Percentiles rank a stretch among this genome's conserved stretches.
Conservation (phyloP, 2,113 vertebrate genomes). For the Paralichthys olivaceus region DNA sequence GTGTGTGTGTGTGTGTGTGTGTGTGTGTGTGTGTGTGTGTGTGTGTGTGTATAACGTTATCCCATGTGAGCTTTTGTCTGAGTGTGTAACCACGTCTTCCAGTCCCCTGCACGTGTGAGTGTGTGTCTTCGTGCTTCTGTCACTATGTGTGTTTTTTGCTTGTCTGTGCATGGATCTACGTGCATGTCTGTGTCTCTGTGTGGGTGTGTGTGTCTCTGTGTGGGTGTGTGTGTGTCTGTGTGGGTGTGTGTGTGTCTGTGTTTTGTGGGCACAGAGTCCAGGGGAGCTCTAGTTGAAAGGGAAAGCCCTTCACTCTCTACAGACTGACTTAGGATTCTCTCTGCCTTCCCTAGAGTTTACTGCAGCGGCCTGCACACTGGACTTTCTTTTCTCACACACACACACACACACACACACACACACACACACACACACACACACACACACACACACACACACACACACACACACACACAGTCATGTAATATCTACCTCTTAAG, state of each 20-base stretch:
- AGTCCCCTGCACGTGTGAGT: slow-evolving; percentile 37
- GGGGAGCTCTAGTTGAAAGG: slow-evolving; percentile 78
- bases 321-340: slow-evolving; percentile 76
- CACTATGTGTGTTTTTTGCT: slow-evolving; percentile 16
- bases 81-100: slow-evolving; percentile 34
- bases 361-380: slow-evolving; percentile 50
- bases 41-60: slow-evolving; percentile 27
- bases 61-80: slow-evolving; percentile 29
- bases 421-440: too few species aligned
- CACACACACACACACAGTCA: slow-evolving; percentile 31
- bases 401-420: slow-evolving; percentile 5
- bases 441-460: slow-evolving; percentile 33
- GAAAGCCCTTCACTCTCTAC: slow-evolving; percentile 63
- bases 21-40: slow-evolving; percentile 4
- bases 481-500: slow-evolving; percentile 57
- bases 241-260: slow-evolving; percentile 9
- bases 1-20: slow-evolving; percentile 18
- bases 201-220: slow-evolving; percentile 9
- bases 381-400: slow-evolving; percentile 41
- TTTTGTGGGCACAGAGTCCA: slow-evolving; percentile 47
- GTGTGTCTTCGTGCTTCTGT: slow-evolving; percentile 34
- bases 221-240: slow-evolving; percentile 11
- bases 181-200: slow-evolving; percentile 2
- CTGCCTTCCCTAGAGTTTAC: slow-evolving; percentile 73
- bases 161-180: slow-evolving; percentile 28